Conservation (phyloP, 2,113 vertebrate genomes). For the Hepsetus odoe region DNA sequence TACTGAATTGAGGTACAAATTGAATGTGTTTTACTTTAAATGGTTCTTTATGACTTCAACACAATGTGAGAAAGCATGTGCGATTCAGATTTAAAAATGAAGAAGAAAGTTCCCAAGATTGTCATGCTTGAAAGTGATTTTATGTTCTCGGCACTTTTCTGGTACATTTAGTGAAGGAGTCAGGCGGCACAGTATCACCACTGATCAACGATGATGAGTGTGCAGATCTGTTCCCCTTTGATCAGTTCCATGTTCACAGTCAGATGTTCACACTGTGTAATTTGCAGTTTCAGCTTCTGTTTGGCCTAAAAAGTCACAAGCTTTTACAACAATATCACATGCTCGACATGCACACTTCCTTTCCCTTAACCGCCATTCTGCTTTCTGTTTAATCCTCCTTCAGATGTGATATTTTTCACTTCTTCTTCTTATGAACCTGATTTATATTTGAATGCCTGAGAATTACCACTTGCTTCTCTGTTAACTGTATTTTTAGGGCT, state of each 20-base stretch:
- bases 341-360: not conserved
- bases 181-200: too few species aligned
- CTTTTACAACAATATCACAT: conserved; percentile 8
- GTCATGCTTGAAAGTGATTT: not conserved
- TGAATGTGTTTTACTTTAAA: too few species aligned
- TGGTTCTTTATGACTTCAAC: too few species aligned
- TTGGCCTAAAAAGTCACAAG: not conserved
- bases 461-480: not conserved
- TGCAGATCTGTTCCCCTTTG: not conserved
- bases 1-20: too few species aligned
- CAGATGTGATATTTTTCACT: not conserved
- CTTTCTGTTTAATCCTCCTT: not conserved
- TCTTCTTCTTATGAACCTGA: not conserved
- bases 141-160: not conserved
- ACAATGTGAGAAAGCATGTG: too few species aligned
- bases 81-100: not conserved
- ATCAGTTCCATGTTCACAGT: not conserved
- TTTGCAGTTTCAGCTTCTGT: not conserved
- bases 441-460: conserved; percentile 3
- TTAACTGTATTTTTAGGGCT: too few species aligned
- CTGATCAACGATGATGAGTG: not conserved
- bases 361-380: not conserved
- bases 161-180: not conserved
- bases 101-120: not conserved
- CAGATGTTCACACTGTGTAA: conserved; percentile 5